Evolutionary conservation across 2,113 vertebrate species (phyloP).

Genomic region (Salminus brasiliensis): DNA sequence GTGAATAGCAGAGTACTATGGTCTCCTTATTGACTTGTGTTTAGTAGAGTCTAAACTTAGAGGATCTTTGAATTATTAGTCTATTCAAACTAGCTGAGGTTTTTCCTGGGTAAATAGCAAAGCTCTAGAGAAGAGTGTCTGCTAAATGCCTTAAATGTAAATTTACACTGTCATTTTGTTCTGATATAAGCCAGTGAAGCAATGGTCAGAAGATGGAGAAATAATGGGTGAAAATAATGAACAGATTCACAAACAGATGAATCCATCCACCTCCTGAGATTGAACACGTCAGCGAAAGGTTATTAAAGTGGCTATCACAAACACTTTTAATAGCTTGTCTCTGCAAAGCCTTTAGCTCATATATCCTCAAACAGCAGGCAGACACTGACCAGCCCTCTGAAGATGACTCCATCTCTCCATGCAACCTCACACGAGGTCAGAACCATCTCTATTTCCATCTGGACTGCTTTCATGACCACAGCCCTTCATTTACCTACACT

Average conservation of each 20-base stretch:
- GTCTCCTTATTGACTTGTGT: too few species aligned
- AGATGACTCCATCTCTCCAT: background rate
- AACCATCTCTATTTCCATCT: background rate
- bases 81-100: too few species aligned
- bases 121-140: too few species aligned
- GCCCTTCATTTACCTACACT: too few species aligned
- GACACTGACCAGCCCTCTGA: background rate
- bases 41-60: too few species aligned
- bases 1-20: too few species aligned
- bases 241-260: background rate
- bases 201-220: background rate
- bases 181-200: background rate
- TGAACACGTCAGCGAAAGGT: background rate
- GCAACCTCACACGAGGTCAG: background rate
- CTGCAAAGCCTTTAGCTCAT: background rate
- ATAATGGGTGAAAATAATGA: constrained; percentile 4
- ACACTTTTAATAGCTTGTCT: background rate
- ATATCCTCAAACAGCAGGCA: background rate
- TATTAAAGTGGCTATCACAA: background rate
- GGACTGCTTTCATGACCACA: background rate
- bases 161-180: too few species aligned
- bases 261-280: background rate
- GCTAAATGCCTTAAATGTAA: too few species aligned
- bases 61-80: too few species aligned
- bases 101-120: too few species aligned